Conservation (phyloP, 1,140 invertebrate species). For the Mactra quadrangularis region DNA sequence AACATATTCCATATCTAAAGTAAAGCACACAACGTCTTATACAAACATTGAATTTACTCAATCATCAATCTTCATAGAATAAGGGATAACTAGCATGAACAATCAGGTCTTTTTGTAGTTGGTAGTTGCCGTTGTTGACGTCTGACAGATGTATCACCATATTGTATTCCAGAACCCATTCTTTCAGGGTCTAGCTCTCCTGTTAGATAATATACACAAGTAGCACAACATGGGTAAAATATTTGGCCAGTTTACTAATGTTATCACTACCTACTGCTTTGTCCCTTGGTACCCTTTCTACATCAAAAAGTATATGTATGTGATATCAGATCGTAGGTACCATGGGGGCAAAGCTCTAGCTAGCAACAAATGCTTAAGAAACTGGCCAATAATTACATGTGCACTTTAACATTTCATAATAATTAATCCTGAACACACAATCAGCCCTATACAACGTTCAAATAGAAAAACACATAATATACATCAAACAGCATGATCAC, state of each 20-base stretch:
- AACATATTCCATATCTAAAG: too few relatives aligned
- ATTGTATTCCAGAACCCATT: constrained; percentile 92
- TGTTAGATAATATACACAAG: constrained; percentile 66
- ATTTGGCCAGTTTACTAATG: not conserved
- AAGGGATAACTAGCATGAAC: constrained; percentile 80
- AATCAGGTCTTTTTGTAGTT: constrained; percentile 81
- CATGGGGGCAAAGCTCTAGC: too few relatives aligned
- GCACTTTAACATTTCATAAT: too few relatives aligned
- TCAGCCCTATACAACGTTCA: too few relatives aligned
- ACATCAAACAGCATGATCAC: too few relatives aligned
- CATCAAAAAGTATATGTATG: too few relatives aligned
- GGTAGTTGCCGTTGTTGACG: constrained; percentile 81
- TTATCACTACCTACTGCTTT: not conserved
- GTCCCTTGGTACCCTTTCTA: not conserved
- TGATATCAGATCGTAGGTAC: too few relatives aligned
- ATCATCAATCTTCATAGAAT: constrained; percentile 22
- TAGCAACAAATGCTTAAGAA: too few relatives aligned
- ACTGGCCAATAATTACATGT: too few relatives aligned
- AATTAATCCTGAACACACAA: too few relatives aligned
- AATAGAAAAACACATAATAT: too few relatives aligned
- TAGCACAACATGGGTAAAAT: not conserved
- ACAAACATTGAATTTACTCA: constrained; percentile 26
- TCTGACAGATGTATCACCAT: constrained; percentile 85
- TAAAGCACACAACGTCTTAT: not conserved
- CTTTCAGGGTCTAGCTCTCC: constrained; percentile 92